A percentile compares a stretch with the other conserved stretches of the same genome.
Evolutionary conservation across 2,113 vertebrate genomes (phyloP).

Genomic region (Beaufortia kweichowensis): DNA sequence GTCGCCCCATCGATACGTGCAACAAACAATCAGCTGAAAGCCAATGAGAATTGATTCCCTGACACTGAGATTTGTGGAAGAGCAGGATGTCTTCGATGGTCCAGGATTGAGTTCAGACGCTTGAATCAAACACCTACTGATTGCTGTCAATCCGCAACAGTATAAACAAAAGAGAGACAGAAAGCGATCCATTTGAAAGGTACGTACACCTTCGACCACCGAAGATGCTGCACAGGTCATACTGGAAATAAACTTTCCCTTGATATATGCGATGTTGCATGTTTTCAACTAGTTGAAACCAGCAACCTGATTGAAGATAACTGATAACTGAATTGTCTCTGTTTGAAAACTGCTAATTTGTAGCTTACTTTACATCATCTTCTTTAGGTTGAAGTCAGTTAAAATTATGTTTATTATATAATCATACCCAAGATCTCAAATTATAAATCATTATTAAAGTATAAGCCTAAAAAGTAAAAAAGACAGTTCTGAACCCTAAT

Average conservation of each 20-base stretch:
- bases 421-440: too few relatives aligned
- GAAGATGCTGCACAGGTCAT: not conserved
- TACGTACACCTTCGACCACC: not conserved
- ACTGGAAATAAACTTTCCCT: not conserved
- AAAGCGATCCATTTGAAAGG: not conserved
- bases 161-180: constrained; percentile 20
- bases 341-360: too few relatives aligned
- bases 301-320: too few relatives aligned
- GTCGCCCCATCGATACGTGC: constrained; percentile 22
- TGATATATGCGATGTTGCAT: not conserved
- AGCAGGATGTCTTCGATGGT: constrained; percentile 31
- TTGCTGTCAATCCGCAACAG: constrained; percentile 9
- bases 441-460: too few relatives aligned
- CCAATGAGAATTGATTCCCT: constrained; percentile 40
- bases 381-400: too few relatives aligned
- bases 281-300: too few relatives aligned
- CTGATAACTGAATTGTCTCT: too few relatives aligned
- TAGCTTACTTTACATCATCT: too few relatives aligned
- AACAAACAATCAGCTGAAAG: constrained; percentile 41
- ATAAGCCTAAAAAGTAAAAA: too few relatives aligned
- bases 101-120: constrained; percentile 8
- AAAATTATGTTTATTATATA: too few relatives aligned
- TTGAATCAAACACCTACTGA: constrained; percentile 30
- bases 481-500: too few relatives aligned
- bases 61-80: constrained; percentile 25